Conservation (phyloP, 2,888 invertebrate species). For the Myopa tessellatipennis region DNA sequence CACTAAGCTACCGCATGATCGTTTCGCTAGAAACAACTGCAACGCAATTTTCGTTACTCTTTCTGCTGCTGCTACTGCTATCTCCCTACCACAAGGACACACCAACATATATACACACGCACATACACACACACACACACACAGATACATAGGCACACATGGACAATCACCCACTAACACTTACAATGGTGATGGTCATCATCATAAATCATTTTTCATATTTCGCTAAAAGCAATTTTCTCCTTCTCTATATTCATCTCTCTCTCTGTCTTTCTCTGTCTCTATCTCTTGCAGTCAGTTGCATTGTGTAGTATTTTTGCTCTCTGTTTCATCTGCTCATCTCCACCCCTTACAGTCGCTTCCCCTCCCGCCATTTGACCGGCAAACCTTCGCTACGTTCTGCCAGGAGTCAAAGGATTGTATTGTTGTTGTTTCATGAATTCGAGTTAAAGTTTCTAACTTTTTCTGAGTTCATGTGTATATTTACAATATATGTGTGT, state of each 20-base stretch:
- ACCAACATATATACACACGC: conserved; percentile 8
- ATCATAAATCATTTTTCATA: conserved; percentile 44
- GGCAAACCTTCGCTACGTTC: not conserved
- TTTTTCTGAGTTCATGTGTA: not conserved
- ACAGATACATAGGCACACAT: not conserved
- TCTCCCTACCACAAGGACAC: not conserved
- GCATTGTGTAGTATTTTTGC: not conserved
- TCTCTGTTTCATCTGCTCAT: conserved; percentile 5
- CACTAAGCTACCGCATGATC: not conserved
- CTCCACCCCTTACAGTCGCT: not conserved
- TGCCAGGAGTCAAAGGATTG: not conserved
- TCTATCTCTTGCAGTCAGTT: not conserved
- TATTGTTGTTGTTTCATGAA: conserved; percentile 10
- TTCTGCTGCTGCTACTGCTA: not conserved
- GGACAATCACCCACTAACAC: too few species aligned
- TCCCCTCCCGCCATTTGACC: not conserved
- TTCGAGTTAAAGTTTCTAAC: conserved; percentile 10
- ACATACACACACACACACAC: not conserved
- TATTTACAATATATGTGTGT: not conserved
- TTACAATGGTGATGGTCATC: conserved; percentile 32
- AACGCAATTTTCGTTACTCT: not conserved
- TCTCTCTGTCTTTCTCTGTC: not conserved
- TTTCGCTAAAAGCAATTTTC: conserved; percentile 42
- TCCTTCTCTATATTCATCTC: conserved; percentile 1
- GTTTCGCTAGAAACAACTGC: conserved; percentile 1